Conservation (phyloP, 2,888 invertebrate species). For the Drosophila subsilvestris region DNA sequence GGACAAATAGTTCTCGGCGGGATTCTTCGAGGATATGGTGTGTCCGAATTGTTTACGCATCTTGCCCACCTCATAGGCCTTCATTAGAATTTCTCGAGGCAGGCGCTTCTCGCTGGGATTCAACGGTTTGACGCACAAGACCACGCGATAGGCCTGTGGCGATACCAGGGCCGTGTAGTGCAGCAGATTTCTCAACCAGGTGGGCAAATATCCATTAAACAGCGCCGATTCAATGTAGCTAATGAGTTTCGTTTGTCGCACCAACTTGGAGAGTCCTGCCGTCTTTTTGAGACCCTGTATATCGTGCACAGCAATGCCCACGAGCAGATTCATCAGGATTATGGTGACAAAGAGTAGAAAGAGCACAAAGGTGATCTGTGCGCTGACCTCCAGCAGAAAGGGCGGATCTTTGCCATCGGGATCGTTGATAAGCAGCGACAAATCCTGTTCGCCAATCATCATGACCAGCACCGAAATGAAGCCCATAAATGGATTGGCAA, state of each 20-base stretch:
- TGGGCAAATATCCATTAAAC: constrained; percentile 91
- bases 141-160: constrained; percentile 92
- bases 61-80: constrained; percentile 92
- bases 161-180: constrained; percentile 92
- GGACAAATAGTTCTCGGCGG: constrained; percentile 87
- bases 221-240: constrained; percentile 93
- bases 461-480: constrained; percentile 93
- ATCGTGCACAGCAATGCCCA: constrained; percentile 94
- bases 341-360: constrained; percentile 93
- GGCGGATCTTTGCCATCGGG: constrained; percentile 91
- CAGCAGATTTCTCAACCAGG: constrained; percentile 89
- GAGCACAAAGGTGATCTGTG: constrained; percentile 92
- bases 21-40: constrained; percentile 88
- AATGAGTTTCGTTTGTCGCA: constrained; percentile 93
- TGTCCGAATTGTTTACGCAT: constrained; percentile 89
- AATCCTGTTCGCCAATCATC: constrained; percentile 94
- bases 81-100: constrained; percentile 91
- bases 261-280: constrained; percentile 92
- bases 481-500: constrained; percentile 93
- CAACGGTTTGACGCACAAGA: constrained; percentile 91
- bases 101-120: constrained; percentile 93
- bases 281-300: constrained; percentile 94
- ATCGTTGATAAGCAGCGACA: constrained; percentile 90
- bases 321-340: constrained; percentile 92
- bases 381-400: constrained; percentile 90